Evolutionary conservation across 2,888 invertebrate genomes (phyloP).

Genomic region (Drosophila helvetica): DNA sequence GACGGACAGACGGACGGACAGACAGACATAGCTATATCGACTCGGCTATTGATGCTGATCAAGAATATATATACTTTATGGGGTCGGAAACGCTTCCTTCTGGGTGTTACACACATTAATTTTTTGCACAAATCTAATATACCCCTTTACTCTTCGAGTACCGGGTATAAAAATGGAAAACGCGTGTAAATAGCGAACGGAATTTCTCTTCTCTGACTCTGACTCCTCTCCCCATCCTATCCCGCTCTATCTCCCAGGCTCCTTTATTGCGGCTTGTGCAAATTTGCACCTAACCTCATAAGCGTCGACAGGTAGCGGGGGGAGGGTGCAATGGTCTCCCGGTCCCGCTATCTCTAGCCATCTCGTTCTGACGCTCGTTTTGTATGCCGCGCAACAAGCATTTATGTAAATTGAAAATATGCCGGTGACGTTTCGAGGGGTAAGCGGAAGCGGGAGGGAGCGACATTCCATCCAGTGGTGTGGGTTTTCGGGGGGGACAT

Average conservation of each 20-base stretch:
- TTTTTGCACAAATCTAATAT: too few relatives aligned
- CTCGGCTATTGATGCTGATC: too few relatives aligned
- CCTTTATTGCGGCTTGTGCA: conserved; percentile 38
- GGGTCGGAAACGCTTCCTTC: too few relatives aligned
- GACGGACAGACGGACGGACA: too few relatives aligned
- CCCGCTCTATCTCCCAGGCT: conserved; percentile 5
- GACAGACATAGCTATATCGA: too few relatives aligned
- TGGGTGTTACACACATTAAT: too few relatives aligned
- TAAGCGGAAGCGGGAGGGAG: conserved; percentile 22
- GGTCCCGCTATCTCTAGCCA: conserved; percentile 8
- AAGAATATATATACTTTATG: too few relatives aligned
- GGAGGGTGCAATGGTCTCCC: neutral
- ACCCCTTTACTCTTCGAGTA: too few relatives aligned
- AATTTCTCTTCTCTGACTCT: conserved; percentile 28
- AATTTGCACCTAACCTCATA: conserved; percentile 61
- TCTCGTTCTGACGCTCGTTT: conserved; percentile 53
- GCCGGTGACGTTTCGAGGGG: conserved; percentile 46
- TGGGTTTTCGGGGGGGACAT: conserved; percentile 54
- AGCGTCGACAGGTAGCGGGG: conserved; percentile 58
- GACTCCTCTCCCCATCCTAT: conserved; percentile 4
- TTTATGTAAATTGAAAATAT: conserved; percentile 79
- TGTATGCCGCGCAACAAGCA: conserved; percentile 71
- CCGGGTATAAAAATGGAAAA: conserved; percentile 47
- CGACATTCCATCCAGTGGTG: neutral
- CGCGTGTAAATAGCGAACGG: conserved; percentile 57